Percentiles rank a stretch among this genome's conserved stretches.
These are phyloP conservation scores for Danio choprae DNA, from an alignment of 2,797 vertebrate species.

Conservation along the genomic window DNA sequence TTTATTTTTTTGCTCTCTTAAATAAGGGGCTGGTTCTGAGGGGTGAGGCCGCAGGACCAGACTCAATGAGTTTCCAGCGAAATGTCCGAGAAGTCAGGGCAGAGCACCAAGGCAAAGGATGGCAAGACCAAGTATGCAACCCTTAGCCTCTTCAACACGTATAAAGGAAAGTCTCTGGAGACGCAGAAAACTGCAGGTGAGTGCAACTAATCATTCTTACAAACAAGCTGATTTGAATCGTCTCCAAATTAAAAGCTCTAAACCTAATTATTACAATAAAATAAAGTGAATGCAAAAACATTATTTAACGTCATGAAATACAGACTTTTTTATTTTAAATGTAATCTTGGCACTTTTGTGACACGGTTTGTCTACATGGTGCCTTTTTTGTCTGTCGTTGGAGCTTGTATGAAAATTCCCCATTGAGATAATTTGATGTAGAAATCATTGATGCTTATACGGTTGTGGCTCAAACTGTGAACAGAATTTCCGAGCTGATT, in stretches of 20 bases:
- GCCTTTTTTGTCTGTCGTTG: too few species aligned
- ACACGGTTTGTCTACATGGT: background rate
- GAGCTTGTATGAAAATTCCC: too few species aligned
- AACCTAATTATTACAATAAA: background rate
- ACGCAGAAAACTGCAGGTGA: constrained; percentile 99
- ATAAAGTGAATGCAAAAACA: background rate
- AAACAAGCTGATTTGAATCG: background rate
- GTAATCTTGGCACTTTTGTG: background rate
- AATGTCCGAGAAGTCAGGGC: constrained; percentile 99
- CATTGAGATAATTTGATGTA: too few species aligned
- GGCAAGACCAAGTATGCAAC: constrained; percentile 99
- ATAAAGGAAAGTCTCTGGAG: constrained; percentile 99
- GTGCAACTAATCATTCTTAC: constrained; percentile 41
- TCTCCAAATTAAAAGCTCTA: background rate
- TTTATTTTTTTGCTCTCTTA: background rate
- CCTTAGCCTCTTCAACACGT: constrained; percentile 99
- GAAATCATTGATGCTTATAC: too few species aligned
- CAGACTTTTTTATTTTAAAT: background rate
- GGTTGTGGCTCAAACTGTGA: too few species aligned
- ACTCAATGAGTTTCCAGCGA: constrained; percentile 99
- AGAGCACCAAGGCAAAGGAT: constrained; percentile 99
- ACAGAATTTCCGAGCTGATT: too few species aligned
- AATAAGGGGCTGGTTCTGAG: constrained; percentile 86
- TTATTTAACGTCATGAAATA: background rate
- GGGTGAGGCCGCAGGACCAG: constrained; percentile 89